Percentiles rank a stretch among this genome's conserved stretches.
These are phyloP conservation scores for Hiodon tergisus DNA, from an alignment of 2,113 vertebrate genomes.

Conservation along the genomic window DNA sequence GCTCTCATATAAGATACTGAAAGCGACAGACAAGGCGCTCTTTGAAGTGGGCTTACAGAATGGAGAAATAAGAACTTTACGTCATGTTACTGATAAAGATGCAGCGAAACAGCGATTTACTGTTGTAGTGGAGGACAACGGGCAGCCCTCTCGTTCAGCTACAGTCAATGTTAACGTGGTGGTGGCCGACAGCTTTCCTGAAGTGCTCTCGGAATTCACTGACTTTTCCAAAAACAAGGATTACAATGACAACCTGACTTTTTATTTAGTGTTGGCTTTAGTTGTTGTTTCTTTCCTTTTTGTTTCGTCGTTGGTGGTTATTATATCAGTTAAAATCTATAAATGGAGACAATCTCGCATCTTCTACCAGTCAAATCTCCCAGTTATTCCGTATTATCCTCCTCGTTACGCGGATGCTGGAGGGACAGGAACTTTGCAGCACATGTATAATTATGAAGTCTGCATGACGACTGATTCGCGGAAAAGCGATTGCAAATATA, in stretches of 20 bases:
- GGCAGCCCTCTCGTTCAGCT: too few species aligned
- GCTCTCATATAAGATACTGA: constrained; percentile 43
- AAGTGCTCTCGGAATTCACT: constrained; percentile 5
- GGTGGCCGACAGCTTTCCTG: too few species aligned
- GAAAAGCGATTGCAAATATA: constrained; percentile 31
- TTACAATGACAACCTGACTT: too few species aligned
- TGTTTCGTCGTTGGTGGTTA: constrained; percentile 23
- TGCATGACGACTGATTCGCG: too few species aligned
- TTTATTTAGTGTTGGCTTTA: too few species aligned
- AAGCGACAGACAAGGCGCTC: constrained; percentile 37
- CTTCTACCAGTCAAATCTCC: constrained; percentile 25
- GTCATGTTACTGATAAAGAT: constrained; percentile 9
- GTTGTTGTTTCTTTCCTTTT: constrained; percentile 19
- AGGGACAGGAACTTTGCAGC: constrained; percentile 14
- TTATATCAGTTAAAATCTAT: constrained; percentile 26
- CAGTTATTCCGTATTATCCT: constrained; percentile 3
- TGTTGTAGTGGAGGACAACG: constrained; percentile 23
- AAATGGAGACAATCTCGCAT: not conserved
- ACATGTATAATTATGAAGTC: constrained; percentile 36
- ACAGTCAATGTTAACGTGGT: too few species aligned
- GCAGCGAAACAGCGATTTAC: constrained; percentile 38
- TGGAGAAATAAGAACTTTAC: too few species aligned
- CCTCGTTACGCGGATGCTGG: not conserved
- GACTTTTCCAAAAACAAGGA: not conserved
- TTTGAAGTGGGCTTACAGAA: constrained; percentile 30